A percentile compares a stretch with the other conserved stretches of the same genome.
These are phyloP conservation scores for Aeoliscus strigatus DNA, from an alignment of 2,797 vertebrate species.

Conservation along the genomic window DNA sequence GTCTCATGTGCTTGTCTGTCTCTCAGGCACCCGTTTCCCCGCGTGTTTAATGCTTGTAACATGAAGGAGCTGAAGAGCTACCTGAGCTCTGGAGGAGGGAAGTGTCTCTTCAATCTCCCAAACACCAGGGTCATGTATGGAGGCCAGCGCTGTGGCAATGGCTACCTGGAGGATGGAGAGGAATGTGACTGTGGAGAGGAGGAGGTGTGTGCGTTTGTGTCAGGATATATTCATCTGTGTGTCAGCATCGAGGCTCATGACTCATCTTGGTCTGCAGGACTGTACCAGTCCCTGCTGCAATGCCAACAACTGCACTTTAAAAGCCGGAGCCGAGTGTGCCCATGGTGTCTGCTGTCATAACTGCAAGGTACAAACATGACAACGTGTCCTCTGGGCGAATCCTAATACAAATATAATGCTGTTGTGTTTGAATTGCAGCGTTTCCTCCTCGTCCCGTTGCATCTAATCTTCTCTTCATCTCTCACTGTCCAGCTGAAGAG, in stretches of 20 bases:
- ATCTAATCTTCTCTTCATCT: neutral
- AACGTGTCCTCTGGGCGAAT: neutral
- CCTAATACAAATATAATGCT: neutral
- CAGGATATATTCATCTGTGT: conserved; percentile 2
- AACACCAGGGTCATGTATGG: conserved; percentile 87
- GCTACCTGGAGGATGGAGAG: conserved; percentile 95
- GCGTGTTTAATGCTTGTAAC: conserved; percentile 90
- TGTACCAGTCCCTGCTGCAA: conserved; percentile 93
- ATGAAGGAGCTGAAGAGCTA: conserved; percentile 84
- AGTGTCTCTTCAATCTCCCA: conserved; percentile 94
- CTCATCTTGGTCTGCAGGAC: conserved; percentile 75
- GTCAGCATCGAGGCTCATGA: conserved; percentile 4
- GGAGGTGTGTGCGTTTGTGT: conserved; percentile 74
- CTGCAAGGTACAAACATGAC: conserved; percentile 82
- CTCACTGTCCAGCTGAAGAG: conserved; percentile 76
- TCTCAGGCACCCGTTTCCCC: conserved; percentile 88
- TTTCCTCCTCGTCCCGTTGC: neutral
- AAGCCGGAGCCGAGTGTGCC: conserved; percentile 85
- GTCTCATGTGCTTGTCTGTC: too few relatives aligned
- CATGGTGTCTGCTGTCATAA: conserved; percentile 91
- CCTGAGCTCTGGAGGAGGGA: conserved; percentile 91
- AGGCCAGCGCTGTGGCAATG: conserved; percentile 91
- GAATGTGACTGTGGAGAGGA: conserved; percentile 96
- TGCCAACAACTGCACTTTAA: conserved; percentile 89
- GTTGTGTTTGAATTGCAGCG: neutral